A percentile compares a stretch with the other conserved stretches of the same genome.
Evolutionary conservation across 2,888 invertebrate genomes (phyloP).

Genomic region (Timema cristinae): DNA sequence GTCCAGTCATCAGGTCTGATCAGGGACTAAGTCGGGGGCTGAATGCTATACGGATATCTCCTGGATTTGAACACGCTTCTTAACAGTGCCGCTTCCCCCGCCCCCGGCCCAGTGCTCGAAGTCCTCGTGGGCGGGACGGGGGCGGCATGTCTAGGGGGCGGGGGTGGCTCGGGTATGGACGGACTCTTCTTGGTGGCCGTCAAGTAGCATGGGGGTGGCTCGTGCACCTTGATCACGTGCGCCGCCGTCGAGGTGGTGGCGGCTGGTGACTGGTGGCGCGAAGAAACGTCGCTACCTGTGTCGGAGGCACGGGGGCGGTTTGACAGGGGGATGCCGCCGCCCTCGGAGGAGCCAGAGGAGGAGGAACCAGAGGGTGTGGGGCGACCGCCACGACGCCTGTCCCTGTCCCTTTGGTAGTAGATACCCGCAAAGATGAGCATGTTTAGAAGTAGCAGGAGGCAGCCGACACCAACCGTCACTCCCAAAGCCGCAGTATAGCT

Average conservation of each 20-base stretch:
- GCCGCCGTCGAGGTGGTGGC: constrained; percentile 12
- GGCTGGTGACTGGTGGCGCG: constrained; percentile 14
- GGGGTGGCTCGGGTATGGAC: constrained; percentile 35
- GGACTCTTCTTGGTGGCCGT: constrained; percentile 41
- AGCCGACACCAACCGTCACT: constrained; percentile 71
- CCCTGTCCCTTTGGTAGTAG: constrained; percentile 64
- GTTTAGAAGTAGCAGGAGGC: constrained; percentile 65
- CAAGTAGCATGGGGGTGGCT: constrained; percentile 53
- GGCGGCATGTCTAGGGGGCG: constrained; percentile 40
- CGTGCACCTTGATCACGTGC: constrained; percentile 37
- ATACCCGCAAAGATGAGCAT: constrained; percentile 74
- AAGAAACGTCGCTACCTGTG: neutral
- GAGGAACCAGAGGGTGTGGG: constrained; percentile 39
- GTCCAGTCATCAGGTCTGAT: too few relatives aligned
- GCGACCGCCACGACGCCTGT: constrained; percentile 37
- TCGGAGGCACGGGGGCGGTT: constrained; percentile 36
- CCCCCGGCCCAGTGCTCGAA: constrained; percentile 42
- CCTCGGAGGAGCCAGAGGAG: constrained; percentile 12
- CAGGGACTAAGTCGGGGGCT: constrained; percentile 3
- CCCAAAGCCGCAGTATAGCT: constrained; percentile 63
- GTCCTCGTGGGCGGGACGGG: constrained; percentile 44
- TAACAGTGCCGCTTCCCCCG: constrained; percentile 45
- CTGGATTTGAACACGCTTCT: constrained; percentile 76
- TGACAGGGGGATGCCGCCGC: constrained; percentile 44
- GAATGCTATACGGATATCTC: constrained; percentile 70